Evolutionary conservation across 2,888 invertebrate genomes (phyloP), one percentile per base, ranked within the genome.

Genomic region (Parnassius glacialis): DNA sequence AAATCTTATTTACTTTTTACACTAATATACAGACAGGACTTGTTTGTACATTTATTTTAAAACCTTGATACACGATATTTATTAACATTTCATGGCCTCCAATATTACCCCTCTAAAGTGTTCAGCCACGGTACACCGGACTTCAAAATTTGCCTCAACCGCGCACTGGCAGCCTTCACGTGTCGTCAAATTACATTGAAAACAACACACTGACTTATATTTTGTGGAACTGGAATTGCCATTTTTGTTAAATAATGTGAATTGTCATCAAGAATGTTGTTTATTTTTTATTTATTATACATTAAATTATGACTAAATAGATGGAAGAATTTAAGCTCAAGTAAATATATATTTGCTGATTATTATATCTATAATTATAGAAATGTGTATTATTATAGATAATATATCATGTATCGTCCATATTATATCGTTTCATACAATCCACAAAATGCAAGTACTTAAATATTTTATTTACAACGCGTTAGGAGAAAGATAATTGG

Each of bases 91-190:
- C 55, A 55, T 44, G 58, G 53, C 57, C 52, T 52, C 57, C n/a
- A 61, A 64, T 61, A 62, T 60, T 64, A 60, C 52, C 61, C 57
- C 63, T 64, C 62, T 52, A 10, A 20, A 44, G 41, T 16, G 60
- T 63, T 70, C 68, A 65, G 69, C 65, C 70, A 75, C 70, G 72
- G 68, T 68, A 65, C 67, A 69, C 62, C 71, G 71, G 68, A 64
- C 69, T 67, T 67, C 55, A 68, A 70, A 71, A 69, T 68, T 71
- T 64, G 54, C 66, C 71, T 71, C 65, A 70, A 55, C 70, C 73
- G 64, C 57, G 66, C 62, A 64, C 64, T 59, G 48, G 41, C 53
- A 64, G 67, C 68, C 66, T 48, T 65, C 65, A 52, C 44, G 42
- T 53, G 57, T 66, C 68, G 64, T 70, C 65, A 67, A 65, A 73